These are phyloP conservation scores for Clarias macrocephalus DNA, from an alignment of 2,113 vertebrate genomes.

Conservation along the genomic window DNA sequence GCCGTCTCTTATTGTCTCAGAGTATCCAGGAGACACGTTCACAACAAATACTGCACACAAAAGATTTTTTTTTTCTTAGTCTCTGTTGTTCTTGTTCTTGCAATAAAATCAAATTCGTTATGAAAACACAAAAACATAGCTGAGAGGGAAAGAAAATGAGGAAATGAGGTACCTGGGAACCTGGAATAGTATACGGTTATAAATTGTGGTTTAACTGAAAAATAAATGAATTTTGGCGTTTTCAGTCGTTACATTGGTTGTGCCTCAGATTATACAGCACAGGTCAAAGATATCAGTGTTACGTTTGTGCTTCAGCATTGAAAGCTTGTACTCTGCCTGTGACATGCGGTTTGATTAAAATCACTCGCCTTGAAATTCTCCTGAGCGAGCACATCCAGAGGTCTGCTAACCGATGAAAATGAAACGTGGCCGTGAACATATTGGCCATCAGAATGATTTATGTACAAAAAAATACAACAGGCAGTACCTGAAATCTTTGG, in stretches of 20 bases:
- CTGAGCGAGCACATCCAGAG: slow-evolving; percentile 15
- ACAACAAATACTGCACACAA: slow-evolving; percentile 44
- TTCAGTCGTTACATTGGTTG: neutral
- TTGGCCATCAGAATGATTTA: slow-evolving; percentile 28
- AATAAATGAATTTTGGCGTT: slow-evolving; percentile 35
- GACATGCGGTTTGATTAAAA: slow-evolving; percentile 31
- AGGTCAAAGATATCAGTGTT: slow-evolving; percentile 6
- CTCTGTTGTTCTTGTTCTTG: neutral
- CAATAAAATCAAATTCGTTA: slow-evolving; percentile 7
- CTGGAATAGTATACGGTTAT: slow-evolving; percentile 1
- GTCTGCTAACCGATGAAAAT: neutral
- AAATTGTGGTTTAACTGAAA: slow-evolving; percentile 26
- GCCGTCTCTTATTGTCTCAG: slow-evolving; percentile 50
- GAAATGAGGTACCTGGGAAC: slow-evolving; percentile 27
- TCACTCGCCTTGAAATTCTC: slow-evolving; percentile 27
- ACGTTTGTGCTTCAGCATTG: neutral
- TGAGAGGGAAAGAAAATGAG: neutral
- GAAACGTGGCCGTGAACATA: slow-evolving; percentile 16
- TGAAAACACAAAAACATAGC: neutral
- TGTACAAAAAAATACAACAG: neutral
- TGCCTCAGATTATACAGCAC: neutral
- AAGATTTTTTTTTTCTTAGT: neutral
- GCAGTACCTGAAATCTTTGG: slow-evolving; percentile 1
- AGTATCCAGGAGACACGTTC: slow-evolving; percentile 56
- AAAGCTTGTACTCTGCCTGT: neutral